These are phyloP conservation scores for Heliconius himera DNA, from an alignment of 1,140 invertebrate species.

Conservation along the genomic window DNA sequence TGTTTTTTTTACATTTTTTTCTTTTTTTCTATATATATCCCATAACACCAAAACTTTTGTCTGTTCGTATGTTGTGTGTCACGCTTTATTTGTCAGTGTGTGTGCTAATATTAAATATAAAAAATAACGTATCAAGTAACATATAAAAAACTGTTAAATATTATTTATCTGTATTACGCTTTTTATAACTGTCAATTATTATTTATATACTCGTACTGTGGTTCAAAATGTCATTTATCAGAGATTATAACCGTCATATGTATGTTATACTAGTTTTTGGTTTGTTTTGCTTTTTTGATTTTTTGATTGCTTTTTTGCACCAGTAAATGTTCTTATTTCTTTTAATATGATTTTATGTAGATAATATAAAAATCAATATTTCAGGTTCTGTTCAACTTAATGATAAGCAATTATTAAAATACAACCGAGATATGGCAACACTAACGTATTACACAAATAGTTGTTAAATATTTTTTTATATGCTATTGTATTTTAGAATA, in stretches of 20 bases:
- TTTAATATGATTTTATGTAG: background rate
- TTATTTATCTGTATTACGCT: too few relatives aligned
- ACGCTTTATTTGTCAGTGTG: too few relatives aligned
- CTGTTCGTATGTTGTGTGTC: too few relatives aligned
- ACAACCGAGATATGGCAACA: conserved; percentile 29
- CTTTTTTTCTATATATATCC: too few relatives aligned
- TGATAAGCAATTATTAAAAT: conserved; percentile 41
- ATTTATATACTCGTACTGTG: background rate
- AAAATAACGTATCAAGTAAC: too few relatives aligned
- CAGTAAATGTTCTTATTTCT: background rate
- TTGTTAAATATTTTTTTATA: conserved; percentile 26
- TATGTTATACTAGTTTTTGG: background rate
- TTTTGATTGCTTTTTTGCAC: background rate
- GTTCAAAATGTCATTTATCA: background rate
- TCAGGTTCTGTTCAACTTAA: conserved; percentile 46
- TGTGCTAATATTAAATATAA: too few relatives aligned
- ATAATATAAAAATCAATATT: conserved; percentile 30
- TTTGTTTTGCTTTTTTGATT: background rate
- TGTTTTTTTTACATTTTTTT: too few relatives aligned
- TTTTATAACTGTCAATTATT: background rate
- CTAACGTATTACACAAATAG: conserved; percentile 22
- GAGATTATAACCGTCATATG: background rate
- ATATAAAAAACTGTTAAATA: too few relatives aligned
- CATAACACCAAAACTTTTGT: too few relatives aligned
- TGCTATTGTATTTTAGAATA: conserved; percentile 34